Evolutionary conservation across 2,797 vertebrate genomes (phyloP).

Genomic region (Labeo calbasu): DNA sequence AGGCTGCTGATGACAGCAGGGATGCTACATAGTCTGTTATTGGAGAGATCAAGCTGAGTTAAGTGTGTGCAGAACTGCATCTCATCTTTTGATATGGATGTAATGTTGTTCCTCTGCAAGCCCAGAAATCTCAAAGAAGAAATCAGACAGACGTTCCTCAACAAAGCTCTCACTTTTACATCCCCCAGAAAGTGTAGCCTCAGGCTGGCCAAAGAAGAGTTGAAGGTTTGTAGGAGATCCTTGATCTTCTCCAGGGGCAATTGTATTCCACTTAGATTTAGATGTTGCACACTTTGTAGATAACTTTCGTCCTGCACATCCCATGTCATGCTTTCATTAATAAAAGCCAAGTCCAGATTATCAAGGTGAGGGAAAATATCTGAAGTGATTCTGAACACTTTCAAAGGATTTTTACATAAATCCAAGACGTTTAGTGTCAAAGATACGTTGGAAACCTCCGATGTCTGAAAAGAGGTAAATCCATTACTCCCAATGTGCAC

Average conservation of each 20-base stretch:
- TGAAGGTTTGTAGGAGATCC: slow-evolving; percentile 64
- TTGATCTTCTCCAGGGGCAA: slow-evolving; percentile 54
- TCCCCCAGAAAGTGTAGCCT: slow-evolving; percentile 67
- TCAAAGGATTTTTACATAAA: slow-evolving; percentile 68
- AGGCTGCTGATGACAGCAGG: slow-evolving; percentile 63
- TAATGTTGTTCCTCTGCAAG: slow-evolving; percentile 66
- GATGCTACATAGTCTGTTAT: slow-evolving; percentile 63
- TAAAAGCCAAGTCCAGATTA: slow-evolving; percentile 55
- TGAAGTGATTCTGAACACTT: slow-evolving; percentile 62
- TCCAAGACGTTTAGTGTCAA: slow-evolving; percentile 60
- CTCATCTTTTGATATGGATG: slow-evolving; percentile 32
- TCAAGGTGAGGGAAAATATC: slow-evolving; percentile 70
- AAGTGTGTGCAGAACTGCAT: slow-evolving; percentile 66
- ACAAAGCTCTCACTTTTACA: slow-evolving; percentile 53
- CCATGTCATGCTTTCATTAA: slow-evolving; percentile 54
- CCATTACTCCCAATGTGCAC: slow-evolving; percentile 59
- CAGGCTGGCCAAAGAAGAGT: slow-evolving; percentile 64
- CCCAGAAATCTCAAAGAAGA: slow-evolving; percentile 67
- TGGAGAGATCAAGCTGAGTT: slow-evolving; percentile 60
- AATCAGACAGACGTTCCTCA: slow-evolving; percentile 73
- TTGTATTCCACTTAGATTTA: slow-evolving; percentile 67
- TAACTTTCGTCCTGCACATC: slow-evolving; percentile 62
- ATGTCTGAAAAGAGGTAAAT: slow-evolving; percentile 65
- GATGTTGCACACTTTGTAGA: slow-evolving; percentile 64
- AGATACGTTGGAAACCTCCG: slow-evolving; percentile 67